These are phyloP conservation scores for Enteromius thamalakanensis DNA, from an alignment of 2,797 vertebrate genomes.

Conservation along the genomic window DNA sequence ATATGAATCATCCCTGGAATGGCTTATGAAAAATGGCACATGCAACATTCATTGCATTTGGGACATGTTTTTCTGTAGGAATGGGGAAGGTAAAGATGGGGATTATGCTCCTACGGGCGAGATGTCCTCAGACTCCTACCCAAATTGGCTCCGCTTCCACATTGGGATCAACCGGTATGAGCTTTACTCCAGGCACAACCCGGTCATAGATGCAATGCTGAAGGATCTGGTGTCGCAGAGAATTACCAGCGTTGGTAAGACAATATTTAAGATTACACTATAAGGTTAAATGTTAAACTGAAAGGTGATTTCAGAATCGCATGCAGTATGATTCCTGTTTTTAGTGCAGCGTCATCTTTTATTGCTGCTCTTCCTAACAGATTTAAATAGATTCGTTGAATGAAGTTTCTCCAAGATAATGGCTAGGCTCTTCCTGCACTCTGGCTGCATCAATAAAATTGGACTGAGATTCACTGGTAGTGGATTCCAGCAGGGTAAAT, in stretches of 20 bases:
- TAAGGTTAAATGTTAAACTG: neutral
- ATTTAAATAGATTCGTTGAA: constrained; percentile 22
- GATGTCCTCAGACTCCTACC: constrained; percentile 87
- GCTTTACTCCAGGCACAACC: constrained; percentile 92
- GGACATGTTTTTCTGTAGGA: constrained; percentile 74
- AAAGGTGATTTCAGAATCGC: constrained; percentile 8
- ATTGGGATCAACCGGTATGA: constrained; percentile 97
- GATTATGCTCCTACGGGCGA: constrained; percentile 87
- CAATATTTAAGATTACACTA: constrained; percentile 13
- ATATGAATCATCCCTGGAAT: neutral
- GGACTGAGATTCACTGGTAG: constrained; percentile 37
- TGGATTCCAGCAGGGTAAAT: constrained; percentile 44
- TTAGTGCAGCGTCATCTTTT: neutral
- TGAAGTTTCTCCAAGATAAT: constrained; percentile 26
- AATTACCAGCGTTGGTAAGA: constrained; percentile 97
- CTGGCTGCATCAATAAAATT: constrained; percentile 28
- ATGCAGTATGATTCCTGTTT: neutral
- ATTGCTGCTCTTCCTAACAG: constrained; percentile 6
- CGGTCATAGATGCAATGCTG: constrained; percentile 90
- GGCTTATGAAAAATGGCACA: neutral
- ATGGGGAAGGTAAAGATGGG: constrained; percentile 81
- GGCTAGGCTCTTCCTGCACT: constrained; percentile 8
- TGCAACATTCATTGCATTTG: neutral
- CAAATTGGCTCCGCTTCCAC: constrained; percentile 99
- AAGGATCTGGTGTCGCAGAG: constrained; percentile 89